These are phyloP conservation scores for Vidua chalybeata DNA, from an alignment of 2,113 vertebrate genomes.

Conservation along the genomic window DNA sequence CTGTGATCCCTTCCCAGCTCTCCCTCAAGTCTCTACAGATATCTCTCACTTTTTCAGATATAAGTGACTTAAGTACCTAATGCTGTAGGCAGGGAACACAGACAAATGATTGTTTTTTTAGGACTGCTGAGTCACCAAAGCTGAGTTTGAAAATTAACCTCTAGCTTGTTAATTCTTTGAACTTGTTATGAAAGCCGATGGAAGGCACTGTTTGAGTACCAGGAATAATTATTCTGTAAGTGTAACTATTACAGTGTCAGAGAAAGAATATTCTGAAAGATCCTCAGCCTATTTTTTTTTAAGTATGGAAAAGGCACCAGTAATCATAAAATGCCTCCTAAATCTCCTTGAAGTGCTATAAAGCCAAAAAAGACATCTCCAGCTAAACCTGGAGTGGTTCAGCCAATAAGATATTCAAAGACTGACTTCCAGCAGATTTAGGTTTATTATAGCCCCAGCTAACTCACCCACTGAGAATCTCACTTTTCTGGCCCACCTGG, in stretches of 20 bases:
- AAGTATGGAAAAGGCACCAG: background rate
- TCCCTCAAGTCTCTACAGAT: background rate
- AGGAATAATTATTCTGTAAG: background rate
- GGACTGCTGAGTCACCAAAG: background rate
- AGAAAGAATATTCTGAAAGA: background rate
- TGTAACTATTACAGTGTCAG: background rate
- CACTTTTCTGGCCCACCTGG: slow-evolving; percentile 51
- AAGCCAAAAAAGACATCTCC: slow-evolving; percentile 12
- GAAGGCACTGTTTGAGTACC: background rate
- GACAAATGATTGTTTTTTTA: background rate
- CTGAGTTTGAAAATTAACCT: background rate
- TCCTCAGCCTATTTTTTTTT: background rate
- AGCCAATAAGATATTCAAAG: slow-evolving; percentile 34
- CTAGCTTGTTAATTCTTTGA: background rate
- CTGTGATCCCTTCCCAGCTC: background rate
- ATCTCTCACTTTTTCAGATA: background rate
- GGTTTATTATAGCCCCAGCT: slow-evolving; percentile 15
- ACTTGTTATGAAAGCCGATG: background rate
- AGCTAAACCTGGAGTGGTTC: slow-evolving; percentile 11
- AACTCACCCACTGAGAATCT: slow-evolving; percentile 31
- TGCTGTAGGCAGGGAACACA: background rate
- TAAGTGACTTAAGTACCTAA: background rate
- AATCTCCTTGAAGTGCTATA: slow-evolving; percentile 40
- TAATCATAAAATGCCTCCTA: slow-evolving; percentile 27
- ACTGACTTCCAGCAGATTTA: background rate